Conservation (phyloP, 2,113 vertebrate genomes). For the Cyrtonyx montezumae region DNA sequence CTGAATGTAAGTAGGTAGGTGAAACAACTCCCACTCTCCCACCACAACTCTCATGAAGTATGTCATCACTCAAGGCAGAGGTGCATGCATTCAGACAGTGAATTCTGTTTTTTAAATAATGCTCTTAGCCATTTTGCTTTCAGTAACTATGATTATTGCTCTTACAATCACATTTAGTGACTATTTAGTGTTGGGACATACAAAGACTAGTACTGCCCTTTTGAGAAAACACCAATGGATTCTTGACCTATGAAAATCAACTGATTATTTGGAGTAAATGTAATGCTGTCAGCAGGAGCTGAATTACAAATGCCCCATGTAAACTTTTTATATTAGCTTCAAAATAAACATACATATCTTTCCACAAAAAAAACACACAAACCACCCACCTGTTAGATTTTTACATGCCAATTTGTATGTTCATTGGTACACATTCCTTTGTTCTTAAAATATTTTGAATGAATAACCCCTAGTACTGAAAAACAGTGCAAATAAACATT, state of each 20-base stretch:
- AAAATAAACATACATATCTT: neutral
- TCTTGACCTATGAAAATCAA: neutral
- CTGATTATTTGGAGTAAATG: neutral
- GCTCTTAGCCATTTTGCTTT: neutral
- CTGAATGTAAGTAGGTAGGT: neutral
- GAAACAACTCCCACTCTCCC: neutral
- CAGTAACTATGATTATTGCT: neutral
- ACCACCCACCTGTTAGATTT: neutral
- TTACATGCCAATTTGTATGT: neutral
- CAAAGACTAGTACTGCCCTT: neutral
- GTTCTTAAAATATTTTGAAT: neutral
- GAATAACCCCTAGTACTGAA: neutral
- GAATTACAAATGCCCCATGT: neutral
- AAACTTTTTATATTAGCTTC: neutral
- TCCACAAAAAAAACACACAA: neutral
- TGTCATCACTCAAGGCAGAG: neutral
- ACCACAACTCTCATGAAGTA: neutral
- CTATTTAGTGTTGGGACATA: neutral
- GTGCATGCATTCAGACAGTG: neutral
- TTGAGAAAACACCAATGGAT: neutral
- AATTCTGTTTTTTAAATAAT: neutral
- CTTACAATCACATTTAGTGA: neutral
- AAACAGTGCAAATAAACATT: neutral
- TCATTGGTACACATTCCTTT: neutral
- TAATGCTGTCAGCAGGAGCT: neutral